Base-by-base conservation (phyloP, 2,797 vertebrate species). In the Hipposideros larvatus region DNA sequence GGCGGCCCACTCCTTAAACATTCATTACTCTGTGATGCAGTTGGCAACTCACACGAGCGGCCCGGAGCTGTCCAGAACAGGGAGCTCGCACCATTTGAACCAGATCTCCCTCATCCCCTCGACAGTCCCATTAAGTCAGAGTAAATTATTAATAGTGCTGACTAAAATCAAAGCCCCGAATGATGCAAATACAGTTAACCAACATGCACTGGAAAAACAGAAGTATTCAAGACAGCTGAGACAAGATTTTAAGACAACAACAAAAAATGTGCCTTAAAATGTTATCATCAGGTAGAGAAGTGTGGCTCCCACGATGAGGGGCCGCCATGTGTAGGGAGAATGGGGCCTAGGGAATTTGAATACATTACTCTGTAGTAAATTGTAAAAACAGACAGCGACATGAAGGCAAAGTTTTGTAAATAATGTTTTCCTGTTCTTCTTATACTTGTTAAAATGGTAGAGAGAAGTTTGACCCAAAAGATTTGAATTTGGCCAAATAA, bases 61-160 rank as follows among this genome's bases (percentile, higher is more conserved):
- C 87, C 90, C 78, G 28, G 15, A 73, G 91, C 83, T 93, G 95
- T 87, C 91, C 84, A 66, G 85, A 87, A 4, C 80, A 51, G 66
- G 80, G 91, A 65, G 53, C 43, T 89, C 79, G 28, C 66, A 16
- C 34, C 0, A 0, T 85, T 74, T 34, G 43, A 71, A 24, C 79
- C 90, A 90, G 91, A 90, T 65, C 73, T 87, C 91, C 78, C 66
- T 89, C 80, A n/a, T 26, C 83, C 66, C 80, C 34, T 82, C 5
- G 15, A 63, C 96, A 92, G 80, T 77, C 79, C 94, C 96, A 96
- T 97, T 96, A 94, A 95, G 91, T 88, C 65, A 22, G 95, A 85
- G 51, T 96, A 86, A 97, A 97, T 97, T 95, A 97, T 96, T 96
- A 90, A 97, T 96, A 75, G 43, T 77, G 92, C 95, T 77, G 94